Evolutionary conservation across 2,113 vertebrate species (phyloP), one percentile per base, ranked within the genome.

Genomic region (Zeus faber): DNA sequence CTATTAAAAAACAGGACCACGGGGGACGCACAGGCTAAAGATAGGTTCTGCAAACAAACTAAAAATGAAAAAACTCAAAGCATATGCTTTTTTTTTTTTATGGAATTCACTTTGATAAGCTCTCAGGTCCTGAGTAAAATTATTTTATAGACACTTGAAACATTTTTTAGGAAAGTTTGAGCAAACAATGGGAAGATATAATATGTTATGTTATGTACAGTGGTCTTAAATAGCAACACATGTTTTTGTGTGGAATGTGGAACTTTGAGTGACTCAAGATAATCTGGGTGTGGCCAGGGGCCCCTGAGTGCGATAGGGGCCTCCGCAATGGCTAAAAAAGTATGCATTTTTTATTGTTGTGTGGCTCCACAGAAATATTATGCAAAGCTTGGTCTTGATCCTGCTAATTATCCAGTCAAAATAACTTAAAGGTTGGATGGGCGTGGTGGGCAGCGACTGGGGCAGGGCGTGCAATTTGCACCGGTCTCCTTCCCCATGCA

Each of bases 81-180:
- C 81, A 76, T 25, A 76, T 71, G 77, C 70, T 56, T 14, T 37
- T 37, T 37, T 37, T 52, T 54, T 68, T 39, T 49, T 22, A 58
- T 72, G 74, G 81, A 75, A 72, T 74, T 80, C 49, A 43, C 58
- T 75, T 65, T 69, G 80, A 83, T 81, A 78, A 74, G 55, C 67
- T 71, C 44, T 79, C n/a, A n/a, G n/a, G n/a, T n/a, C 70, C 69
- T 66, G 72, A 62, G 58, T 48, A 71, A 71, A 83, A 70, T 76
- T 49, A 76, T 79, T 69, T 72, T 63, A 72, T 58, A 70, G 74
- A 52, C 61, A 18, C 21, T 48, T 45, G 31, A 35, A 65, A 64
- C 44, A 67, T 37, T 3, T 14, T 13, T 11, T 5, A 50, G 24
- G 51, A 3, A 31, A 49, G 49, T 58, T 9, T 55, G 24, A 60